These are phyloP conservation scores for Lasioglossum lativentre DNA, from an alignment of 2,888 invertebrate genomes.

Conservation along the genomic window DNA sequence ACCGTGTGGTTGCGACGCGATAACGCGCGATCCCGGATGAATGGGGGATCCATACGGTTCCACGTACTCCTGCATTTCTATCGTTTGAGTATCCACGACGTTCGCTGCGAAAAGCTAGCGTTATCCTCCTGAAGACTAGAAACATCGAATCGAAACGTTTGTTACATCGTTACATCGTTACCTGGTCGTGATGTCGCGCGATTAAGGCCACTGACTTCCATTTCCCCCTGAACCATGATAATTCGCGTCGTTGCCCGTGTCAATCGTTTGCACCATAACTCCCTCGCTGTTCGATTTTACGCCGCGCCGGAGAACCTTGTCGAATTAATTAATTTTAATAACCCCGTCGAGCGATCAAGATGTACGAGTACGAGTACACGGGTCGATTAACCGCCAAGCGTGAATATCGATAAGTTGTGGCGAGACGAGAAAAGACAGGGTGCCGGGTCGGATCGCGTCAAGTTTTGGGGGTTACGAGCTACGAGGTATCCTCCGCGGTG, in stretches of 20 bases:
- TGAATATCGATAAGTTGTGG: constrained; percentile 18
- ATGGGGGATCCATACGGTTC: constrained; percentile 49
- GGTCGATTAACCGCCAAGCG: constrained; percentile 15
- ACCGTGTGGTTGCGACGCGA: constrained; percentile 73
- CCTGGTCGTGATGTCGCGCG: background rate
- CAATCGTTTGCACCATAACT: background rate
- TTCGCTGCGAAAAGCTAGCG: constrained; percentile 20
- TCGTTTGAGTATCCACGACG: background rate
- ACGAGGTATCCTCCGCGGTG: background rate
- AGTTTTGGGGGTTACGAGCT: background rate
- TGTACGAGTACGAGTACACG: background rate
- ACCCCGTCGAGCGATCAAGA: background rate
- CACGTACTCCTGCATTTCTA: constrained; percentile 50
- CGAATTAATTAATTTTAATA: constrained; percentile 48
- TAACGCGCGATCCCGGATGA: constrained; percentile 53
- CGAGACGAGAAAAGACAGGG: background rate
- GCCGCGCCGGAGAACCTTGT: constrained; percentile 11
- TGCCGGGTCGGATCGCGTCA: background rate
- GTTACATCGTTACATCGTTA: constrained; percentile 1
- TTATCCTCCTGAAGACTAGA: background rate
- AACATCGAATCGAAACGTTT: background rate
- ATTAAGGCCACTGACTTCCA: constrained; percentile 17
- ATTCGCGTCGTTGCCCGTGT: background rate
- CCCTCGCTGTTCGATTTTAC: background rate
- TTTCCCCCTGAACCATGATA: background rate